Conservation (phyloP, 2,888 invertebrate genomes). For the Tethea ocularis region DNA sequence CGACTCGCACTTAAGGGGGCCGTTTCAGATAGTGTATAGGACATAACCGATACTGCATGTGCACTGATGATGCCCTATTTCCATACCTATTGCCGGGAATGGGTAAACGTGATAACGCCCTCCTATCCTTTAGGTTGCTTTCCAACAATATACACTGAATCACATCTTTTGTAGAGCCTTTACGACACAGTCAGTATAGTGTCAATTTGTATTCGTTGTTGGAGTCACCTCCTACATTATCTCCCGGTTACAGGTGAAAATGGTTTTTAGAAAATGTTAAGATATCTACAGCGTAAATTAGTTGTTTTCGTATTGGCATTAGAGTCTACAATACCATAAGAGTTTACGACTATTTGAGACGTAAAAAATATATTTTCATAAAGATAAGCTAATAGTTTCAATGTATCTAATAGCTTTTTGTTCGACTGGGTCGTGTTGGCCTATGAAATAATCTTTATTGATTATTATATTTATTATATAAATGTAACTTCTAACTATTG, state of each 20-base stretch:
- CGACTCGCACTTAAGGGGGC: conserved; percentile 49
- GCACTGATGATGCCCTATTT: conserved; percentile 59
- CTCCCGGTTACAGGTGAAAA: conserved; percentile 7
- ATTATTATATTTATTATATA: too few species aligned
- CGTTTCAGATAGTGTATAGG: conserved; percentile 65
- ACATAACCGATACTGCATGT: conserved; percentile 53
- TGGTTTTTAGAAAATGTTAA: conserved; percentile 9
- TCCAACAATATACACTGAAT: conserved; percentile 29
- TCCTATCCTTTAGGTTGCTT: conserved; percentile 21
- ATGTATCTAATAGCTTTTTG: too few species aligned
- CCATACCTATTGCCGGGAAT: conserved; percentile 62
- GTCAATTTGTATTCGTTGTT: neutral
- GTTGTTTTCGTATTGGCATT: neutral
- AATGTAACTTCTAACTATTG: too few species aligned
- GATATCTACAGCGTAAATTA: conserved; percentile 8
- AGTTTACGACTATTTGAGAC: neutral
- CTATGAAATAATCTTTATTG: too few species aligned
- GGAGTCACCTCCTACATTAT: conserved; percentile 9
- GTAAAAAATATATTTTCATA: neutral
- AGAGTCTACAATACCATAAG: neutral
- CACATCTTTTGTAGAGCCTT: neutral
- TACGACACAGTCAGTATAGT: conserved; percentile 8
- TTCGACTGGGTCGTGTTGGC: too few species aligned
- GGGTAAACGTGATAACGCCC: conserved; percentile 37
- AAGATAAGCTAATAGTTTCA: neutral